phyloP scores from a whole-genome alignment of 2,888 invertebrate species.

The Lysandra coridon region DNA sequence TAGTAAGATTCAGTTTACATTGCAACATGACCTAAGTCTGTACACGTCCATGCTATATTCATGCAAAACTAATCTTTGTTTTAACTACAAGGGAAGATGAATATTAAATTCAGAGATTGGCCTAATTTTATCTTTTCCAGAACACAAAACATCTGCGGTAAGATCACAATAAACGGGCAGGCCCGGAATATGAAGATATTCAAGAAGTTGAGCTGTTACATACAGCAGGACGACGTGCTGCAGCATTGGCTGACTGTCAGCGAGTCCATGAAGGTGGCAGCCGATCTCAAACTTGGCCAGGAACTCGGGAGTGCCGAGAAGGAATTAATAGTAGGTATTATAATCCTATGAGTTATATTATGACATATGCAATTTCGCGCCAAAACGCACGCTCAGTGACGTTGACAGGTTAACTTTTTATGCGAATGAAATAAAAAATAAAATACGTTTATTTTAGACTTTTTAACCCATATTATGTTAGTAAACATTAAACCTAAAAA shows the following conservation, averaged over 20 bases:
- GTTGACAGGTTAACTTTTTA: neutral
- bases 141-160: conserved; percentile 83
- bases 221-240: conserved; percentile 89
- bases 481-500: no score
- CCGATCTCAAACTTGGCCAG: conserved; percentile 85
- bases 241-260: conserved; percentile 86
- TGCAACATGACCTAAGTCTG: no score
- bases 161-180: conserved; percentile 84
- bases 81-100: no score
- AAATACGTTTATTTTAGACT: no score
- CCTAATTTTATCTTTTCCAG: conserved; percentile 50
- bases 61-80: no score
- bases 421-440: no score
- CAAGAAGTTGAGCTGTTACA: conserved; percentile 88
- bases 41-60: no score
- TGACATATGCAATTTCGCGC: neutral
- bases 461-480: no score
- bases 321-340: conserved; percentile 80
- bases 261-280: conserved; percentile 88
- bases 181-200: conserved; percentile 84
- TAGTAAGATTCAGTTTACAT: no score
- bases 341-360: neutral
- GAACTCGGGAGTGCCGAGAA: conserved; percentile 81
- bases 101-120: no score
- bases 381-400: neutral